Conservation (phyloP, 2,888 invertebrate species). For the Heliconius charithonia region DNA sequence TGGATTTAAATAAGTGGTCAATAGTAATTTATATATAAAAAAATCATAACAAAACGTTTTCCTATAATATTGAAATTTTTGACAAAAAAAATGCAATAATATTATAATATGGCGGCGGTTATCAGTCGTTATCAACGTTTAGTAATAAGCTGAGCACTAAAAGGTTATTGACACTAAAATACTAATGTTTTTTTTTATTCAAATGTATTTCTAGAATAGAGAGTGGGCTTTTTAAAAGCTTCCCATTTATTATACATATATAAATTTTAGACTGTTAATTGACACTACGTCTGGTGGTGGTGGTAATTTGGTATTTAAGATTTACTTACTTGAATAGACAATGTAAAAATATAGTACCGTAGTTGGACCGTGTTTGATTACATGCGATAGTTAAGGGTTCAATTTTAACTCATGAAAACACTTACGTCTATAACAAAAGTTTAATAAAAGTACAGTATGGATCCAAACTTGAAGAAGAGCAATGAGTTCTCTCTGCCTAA, state of each 20-base stretch:
- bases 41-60: background rate
- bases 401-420: background rate
- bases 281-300: too few relatives aligned
- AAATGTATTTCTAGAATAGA: constrained; percentile 13
- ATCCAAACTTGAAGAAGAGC: background rate
- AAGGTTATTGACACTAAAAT: constrained; percentile 32
- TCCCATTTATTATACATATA: too few relatives aligned
- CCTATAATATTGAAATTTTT: background rate
- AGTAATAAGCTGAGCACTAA: constrained; percentile 24
- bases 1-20: background rate
- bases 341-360: background rate
- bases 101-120: constrained; percentile 10
- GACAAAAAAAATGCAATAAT: constrained; percentile 4
- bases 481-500: background rate
- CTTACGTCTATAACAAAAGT: background rate
- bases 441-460: too few relatives aligned
- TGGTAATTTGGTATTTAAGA: background rate
- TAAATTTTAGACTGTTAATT: too few relatives aligned
- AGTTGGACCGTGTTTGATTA: background rate
- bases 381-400: background rate
- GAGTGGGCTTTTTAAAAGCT: background rate
- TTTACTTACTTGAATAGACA: background rate
- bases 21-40: background rate
- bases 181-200: constrained; percentile 19
- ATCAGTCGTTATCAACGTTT: constrained; percentile 14